Conservation (phyloP, 2,113 vertebrate species). For the Pycnonotus jocosus region DNA sequence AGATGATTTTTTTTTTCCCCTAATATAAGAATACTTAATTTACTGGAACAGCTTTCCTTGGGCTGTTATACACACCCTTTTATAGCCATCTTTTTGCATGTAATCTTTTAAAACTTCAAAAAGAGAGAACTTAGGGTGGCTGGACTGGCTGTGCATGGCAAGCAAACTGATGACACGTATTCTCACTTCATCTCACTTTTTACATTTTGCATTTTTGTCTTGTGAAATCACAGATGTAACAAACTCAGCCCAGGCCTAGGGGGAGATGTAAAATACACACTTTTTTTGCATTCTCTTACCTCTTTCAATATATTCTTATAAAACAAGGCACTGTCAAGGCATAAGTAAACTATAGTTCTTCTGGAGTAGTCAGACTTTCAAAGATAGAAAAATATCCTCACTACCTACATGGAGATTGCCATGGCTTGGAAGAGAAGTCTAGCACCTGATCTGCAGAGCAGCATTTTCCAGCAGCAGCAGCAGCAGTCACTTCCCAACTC, state of each 20-base stretch:
- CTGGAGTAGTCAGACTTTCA: neutral
- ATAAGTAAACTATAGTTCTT: neutral
- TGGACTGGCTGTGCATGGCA: neutral
- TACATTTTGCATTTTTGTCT: accelerated
- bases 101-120: neutral
- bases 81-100: neutral
- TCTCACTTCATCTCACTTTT: neutral
- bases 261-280: neutral
- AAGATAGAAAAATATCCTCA: neutral
- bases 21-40: neutral
- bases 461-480: neutral
- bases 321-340: neutral
- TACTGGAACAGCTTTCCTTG: neutral
- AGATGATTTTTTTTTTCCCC: neutral
- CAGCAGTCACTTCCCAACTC: neutral
- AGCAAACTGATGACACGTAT: neutral
- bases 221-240: neutral
- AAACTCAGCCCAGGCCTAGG: neutral
- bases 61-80: neutral
- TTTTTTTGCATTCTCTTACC: neutral
- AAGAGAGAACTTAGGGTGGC: neutral
- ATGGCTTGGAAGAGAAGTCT: neutral
- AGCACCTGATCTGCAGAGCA: neutral
- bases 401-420: neutral
- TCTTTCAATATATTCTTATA: neutral